Percentiles rank a stretch among this genome's conserved stretches.
These are phyloP conservation scores for Temnothorax curvispinosus DNA, from an alignment of 1,140 invertebrate genomes.

Conservation along the genomic window DNA sequence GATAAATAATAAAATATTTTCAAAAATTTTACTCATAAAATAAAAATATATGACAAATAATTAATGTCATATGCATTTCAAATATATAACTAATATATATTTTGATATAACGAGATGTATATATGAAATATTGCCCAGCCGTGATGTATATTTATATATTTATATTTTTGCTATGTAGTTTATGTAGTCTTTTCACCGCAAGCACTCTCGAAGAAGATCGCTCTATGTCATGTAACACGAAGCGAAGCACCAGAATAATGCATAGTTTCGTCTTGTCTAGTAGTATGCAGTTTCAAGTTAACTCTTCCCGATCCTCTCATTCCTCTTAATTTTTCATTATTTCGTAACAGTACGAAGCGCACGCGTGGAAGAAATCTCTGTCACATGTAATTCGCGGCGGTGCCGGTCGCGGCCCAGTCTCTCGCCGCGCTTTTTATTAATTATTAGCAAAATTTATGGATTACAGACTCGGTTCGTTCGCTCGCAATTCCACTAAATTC, in stretches of 20 bases:
- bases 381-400: neutral
- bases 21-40: neutral
- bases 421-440: conserved; percentile 49
- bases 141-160: conserved; percentile 20
- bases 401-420: neutral
- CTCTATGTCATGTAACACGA: neutral
- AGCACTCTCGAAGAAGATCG: conserved; percentile 3
- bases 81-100: neutral
- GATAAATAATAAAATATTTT: neutral
- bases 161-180: conserved; percentile 8
- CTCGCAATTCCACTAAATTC: conserved; percentile 38
- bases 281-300: conserved; percentile 16
- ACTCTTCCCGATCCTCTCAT: neutral
- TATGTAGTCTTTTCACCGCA: neutral
- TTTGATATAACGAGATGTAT: too few species aligned
- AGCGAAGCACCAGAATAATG: neutral
- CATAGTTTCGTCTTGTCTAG: conserved; percentile 2
- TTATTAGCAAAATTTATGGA: conserved; percentile 47
- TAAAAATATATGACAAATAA: neutral
- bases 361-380: conserved; percentile 2
- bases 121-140: neutral
- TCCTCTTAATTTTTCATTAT: neutral
- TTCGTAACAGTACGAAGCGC: neutral
- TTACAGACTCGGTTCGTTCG: conserved; percentile 28
- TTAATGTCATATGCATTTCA: neutral